These are phyloP conservation scores for Molanna angustata DNA, from an alignment of 2,888 invertebrate genomes.

Conservation along the genomic window DNA sequence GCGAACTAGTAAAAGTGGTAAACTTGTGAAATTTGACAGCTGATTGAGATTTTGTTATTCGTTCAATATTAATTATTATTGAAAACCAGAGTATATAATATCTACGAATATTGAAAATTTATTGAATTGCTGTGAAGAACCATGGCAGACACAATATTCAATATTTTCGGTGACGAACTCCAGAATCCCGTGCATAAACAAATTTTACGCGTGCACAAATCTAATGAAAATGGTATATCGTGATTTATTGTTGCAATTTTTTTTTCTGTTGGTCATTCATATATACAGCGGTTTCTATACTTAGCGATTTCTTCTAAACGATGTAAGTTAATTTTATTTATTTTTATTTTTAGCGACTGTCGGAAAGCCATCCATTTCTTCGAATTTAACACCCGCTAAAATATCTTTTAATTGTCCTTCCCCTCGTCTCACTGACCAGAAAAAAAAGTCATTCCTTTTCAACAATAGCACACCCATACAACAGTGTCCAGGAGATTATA, in stretches of 20 bases:
- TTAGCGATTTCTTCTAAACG: too few species aligned
- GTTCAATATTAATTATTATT: too few species aligned
- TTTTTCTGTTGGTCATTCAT: too few species aligned
- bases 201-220: conserved; percentile 11
- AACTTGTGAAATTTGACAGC: too few species aligned
- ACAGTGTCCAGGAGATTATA: neutral
- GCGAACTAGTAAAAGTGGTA: too few species aligned
- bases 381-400: conserved; percentile 12
- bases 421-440: neutral
- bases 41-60: too few species aligned
- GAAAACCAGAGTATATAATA: too few species aligned
- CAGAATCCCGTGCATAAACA: conserved; percentile 10
- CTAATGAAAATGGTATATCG: conserved; percentile 14
- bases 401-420: conserved; percentile 2
- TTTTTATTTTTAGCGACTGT: conserved; percentile 3
- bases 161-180: conserved; percentile 18
- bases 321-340: too few species aligned
- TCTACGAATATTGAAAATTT: too few species aligned
- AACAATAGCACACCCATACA: conserved; percentile 13
- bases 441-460: conserved; percentile 14
- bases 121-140: too few species aligned
- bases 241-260: too few species aligned
- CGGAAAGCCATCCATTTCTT: conserved; percentile 9
- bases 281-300: too few species aligned
- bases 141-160: conserved; percentile 18